A percentile compares a stretch with the other conserved stretches of the same genome.
Evolutionary conservation across 2,797 vertebrate species (phyloP).

Genomic region (Synaphobranchus kaupii): DNA sequence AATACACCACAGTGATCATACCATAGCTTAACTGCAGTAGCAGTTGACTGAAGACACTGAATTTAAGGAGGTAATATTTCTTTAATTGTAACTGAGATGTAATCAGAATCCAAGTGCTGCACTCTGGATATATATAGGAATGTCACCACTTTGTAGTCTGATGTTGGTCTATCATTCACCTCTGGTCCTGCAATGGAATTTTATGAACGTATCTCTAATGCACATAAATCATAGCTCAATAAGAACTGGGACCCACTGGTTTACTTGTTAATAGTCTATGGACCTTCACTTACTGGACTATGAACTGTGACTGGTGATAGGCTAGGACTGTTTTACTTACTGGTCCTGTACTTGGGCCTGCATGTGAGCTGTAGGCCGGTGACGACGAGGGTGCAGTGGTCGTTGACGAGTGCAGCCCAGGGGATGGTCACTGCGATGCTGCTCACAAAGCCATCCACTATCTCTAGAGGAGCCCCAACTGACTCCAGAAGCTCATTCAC

Average conservation of each 20-base stretch:
- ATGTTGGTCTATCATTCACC: neutral
- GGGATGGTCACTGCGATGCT: slow-evolving; percentile 87
- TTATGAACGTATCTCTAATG: neutral
- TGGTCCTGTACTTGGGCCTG: slow-evolving; percentile 83
- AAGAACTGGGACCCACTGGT: neutral
- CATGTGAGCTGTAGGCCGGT: slow-evolving; percentile 88
- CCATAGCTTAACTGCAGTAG: neutral
- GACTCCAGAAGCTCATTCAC: slow-evolving; percentile 90
- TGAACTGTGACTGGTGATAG: neutral
- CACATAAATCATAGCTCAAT: neutral
- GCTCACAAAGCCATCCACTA: slow-evolving; percentile 87
- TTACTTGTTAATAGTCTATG: neutral
- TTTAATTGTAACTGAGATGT: neutral
- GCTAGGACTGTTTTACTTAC: slow-evolving; percentile 67
- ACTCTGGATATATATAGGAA: neutral
- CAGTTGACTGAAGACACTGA: neutral
- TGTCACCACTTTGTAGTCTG: neutral
- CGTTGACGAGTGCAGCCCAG: slow-evolving; percentile 89
- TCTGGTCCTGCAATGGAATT: neutral
- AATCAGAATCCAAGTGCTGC: neutral
- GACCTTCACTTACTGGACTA: neutral
- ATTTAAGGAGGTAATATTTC: neutral
- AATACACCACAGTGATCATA: neutral
- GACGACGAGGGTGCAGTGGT: slow-evolving; percentile 87
- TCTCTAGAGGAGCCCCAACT: slow-evolving; percentile 84